phyloP scores from a whole-genome alignment of 2,797 vertebrate genomes.

The Sebastiscus tertius region DNA sequence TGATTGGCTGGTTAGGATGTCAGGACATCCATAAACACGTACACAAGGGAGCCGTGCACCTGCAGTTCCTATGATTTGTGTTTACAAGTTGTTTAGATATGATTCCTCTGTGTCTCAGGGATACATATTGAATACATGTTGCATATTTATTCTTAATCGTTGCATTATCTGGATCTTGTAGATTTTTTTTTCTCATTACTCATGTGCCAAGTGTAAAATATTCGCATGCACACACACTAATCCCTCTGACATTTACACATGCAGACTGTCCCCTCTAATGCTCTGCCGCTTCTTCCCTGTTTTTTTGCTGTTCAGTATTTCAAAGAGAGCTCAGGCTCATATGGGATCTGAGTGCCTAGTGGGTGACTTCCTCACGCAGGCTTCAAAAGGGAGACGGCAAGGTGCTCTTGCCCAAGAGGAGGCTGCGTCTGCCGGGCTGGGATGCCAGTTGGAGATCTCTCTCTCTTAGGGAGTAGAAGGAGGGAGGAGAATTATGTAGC shows the following conservation, averaged over 20 bases:
- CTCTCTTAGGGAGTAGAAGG: slow-evolving; percentile 18
- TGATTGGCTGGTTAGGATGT: slow-evolving; percentile 20
- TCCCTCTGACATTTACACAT: slow-evolving; percentile 50
- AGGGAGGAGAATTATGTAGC: slow-evolving; percentile 8
- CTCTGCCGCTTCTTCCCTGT: not conserved
- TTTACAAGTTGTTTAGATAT: not conserved
- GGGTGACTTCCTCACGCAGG: slow-evolving; percentile 51
- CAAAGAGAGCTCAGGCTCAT: slow-evolving; percentile 42
- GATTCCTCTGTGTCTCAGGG: not conserved
- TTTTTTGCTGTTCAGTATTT: slow-evolving; percentile 46
- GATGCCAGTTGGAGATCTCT: slow-evolving; percentile 22
- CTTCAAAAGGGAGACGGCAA: slow-evolving; percentile 50
- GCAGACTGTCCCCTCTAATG: not conserved
- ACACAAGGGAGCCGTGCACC: not conserved
- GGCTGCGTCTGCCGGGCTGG: slow-evolving; percentile 2
- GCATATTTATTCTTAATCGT: not conserved
- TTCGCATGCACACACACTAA: slow-evolving; percentile 25
- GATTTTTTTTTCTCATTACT: slow-evolving; percentile 5
- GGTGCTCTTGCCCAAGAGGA: slow-evolving; percentile 12
- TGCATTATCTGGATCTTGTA: not conserved
- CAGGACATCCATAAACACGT: not conserved
- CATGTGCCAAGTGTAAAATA: slow-evolving; percentile 8
- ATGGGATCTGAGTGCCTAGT: slow-evolving; percentile 37
- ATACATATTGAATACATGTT: not conserved
- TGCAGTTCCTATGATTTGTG: not conserved